Evolutionary conservation across 1,140 invertebrate genomes (phyloP).

Genomic region (Portunus trituberculatus): DNA sequence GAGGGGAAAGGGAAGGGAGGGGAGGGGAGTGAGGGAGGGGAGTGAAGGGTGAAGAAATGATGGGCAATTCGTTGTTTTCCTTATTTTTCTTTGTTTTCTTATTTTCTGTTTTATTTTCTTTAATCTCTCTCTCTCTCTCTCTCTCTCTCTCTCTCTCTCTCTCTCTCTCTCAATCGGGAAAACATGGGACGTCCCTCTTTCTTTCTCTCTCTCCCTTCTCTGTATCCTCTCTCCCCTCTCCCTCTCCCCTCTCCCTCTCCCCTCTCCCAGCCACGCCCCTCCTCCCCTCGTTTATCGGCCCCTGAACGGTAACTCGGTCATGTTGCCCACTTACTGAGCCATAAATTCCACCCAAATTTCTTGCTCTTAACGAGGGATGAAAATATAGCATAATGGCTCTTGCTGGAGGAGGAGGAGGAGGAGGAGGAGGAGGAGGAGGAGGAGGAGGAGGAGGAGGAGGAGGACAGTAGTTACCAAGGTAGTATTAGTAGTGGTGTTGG

Average conservation of each 20-base stretch:
- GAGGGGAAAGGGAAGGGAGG: neutral
- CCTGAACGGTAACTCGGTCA: neutral
- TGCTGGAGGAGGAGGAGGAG: neutral
- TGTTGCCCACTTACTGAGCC: neutral
- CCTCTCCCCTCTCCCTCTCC: neutral
- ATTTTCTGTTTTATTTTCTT: too few relatives aligned
- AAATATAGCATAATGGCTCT: slow-evolving; percentile 30
- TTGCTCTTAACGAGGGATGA: slow-evolving; percentile 25
- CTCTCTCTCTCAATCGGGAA: too few relatives aligned
- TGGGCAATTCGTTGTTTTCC: neutral
- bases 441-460: neutral
- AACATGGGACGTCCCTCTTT: too few relatives aligned
- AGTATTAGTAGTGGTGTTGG: neutral
- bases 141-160: too few relatives aligned
- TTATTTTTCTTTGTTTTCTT: too few relatives aligned
- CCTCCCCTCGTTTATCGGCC: neutral
- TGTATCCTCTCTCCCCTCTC: too few relatives aligned
- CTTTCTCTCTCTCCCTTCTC: too few relatives aligned
- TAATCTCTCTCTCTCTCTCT: too few relatives aligned
- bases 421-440: neutral
- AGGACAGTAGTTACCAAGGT: neutral
- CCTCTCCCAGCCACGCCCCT: neutral
- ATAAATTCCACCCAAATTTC: neutral
- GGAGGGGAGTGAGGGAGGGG: neutral
- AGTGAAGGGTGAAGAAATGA: neutral